Evolutionary conservation across 2,113 vertebrate species (phyloP).

Genomic region (Dicaeum eximium): DNA sequence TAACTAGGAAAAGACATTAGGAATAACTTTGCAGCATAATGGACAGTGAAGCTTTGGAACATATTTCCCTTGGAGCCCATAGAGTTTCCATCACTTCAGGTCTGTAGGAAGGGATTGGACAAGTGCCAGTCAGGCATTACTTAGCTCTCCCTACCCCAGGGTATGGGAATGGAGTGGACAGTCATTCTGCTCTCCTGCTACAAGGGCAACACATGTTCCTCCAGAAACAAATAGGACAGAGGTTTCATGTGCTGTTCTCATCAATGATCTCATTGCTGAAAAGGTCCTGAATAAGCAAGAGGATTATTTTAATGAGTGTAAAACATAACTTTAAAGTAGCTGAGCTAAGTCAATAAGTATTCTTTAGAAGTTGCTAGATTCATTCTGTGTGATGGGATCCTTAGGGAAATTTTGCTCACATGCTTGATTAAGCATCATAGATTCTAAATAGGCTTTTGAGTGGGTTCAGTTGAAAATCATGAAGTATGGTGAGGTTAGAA

Average conservation of each 20-base stretch:
- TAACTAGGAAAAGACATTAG: neutral
- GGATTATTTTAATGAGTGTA: constrained; percentile 23
- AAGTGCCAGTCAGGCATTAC: neutral
- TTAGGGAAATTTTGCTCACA: neutral
- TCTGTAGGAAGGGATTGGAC: neutral
- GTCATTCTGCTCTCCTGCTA: neutral
- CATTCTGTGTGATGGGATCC: neutral
- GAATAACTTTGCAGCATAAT: neutral
- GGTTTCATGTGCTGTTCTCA: constrained; percentile 38
- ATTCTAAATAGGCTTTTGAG: neutral
- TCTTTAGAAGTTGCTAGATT: constrained; percentile 2
- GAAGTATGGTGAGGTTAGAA: neutral
- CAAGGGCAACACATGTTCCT: neutral
- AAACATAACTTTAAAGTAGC: neutral
- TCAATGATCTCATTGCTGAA: constrained; percentile 57
- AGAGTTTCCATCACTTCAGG: neutral
- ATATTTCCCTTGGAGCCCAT: neutral
- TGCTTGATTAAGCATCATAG: neutral
- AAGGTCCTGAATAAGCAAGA: constrained; percentile 5
- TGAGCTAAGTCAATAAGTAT: constrained; percentile 24
- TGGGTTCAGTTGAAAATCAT: neutral
- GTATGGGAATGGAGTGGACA: neutral
- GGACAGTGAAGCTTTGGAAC: neutral
- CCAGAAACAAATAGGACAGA: neutral
- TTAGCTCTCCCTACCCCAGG: neutral